These are phyloP conservation scores for Antheraea assamensis DNA, from an alignment of 2,888 invertebrate species.

Conservation along the genomic window DNA sequence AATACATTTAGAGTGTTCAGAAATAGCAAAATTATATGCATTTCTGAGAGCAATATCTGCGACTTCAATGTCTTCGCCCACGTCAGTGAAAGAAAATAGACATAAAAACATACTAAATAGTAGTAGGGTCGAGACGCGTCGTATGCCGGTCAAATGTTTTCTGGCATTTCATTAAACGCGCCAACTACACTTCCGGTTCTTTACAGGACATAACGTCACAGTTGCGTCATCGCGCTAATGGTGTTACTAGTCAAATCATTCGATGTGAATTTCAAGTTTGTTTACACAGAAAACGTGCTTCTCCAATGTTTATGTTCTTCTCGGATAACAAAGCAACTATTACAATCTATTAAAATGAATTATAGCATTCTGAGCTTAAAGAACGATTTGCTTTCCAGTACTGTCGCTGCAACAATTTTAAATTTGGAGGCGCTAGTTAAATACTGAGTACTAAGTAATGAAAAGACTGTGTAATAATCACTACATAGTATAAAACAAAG, in stretches of 20 bases:
- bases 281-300: background rate
- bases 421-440: no score
- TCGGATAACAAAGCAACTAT: no score
- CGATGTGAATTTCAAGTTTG: background rate
- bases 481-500: no score
- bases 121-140: background rate
- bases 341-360: no score
- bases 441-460: no score
- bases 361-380: no score
- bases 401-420: no score
- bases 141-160: background rate
- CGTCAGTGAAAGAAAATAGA: slow-evolving; percentile 4
- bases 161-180: background rate
- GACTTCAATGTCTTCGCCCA: slow-evolving; percentile 1
- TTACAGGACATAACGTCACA: slow-evolving; percentile 3
- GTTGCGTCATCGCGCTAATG: background rate
- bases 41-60: slow-evolving; percentile 1
- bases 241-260: background rate
- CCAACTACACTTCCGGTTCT: background rate
- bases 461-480: no score
- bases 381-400: no score
- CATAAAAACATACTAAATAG: background rate
- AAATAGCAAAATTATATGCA: slow-evolving; percentile 8
- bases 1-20: background rate
- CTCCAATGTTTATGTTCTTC: background rate